Base-by-base conservation (phyloP, 23 tunicate species). In the Ciona savignyi region DNA sequence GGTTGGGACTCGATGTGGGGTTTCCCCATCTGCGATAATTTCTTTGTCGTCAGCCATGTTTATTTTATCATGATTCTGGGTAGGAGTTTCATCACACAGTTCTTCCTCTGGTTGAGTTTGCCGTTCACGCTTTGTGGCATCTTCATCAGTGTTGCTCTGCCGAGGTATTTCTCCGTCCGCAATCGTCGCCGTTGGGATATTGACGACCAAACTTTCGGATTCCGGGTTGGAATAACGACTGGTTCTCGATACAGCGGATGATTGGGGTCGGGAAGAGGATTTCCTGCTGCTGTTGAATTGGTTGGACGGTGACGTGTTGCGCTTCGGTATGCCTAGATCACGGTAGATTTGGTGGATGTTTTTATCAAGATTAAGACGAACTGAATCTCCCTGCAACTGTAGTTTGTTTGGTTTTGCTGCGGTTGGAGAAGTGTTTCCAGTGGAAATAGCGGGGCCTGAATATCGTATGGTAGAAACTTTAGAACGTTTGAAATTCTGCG, bases 281-380 rank as follows among this genome's bases (percentile, higher is more conserved):
- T 82, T 76, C 32, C 71, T 78, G 48, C 62, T 82, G 30, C 72
- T 63, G 4, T 28, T 75, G 15, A 73, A 75, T 65, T 49, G 71
- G 26, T n/a, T 63, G 4, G 32, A 42, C 1, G 76, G 62, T 6
- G 72, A 64, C 15, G 85, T 72, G 4, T 73, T 4, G 63, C 74
- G 81, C 65, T 88, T 88, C 0, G 80, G 76, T 23, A 88, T 69
- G 23, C 96, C 96, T 29, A 88, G 63, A 67, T 89, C 96, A 21
- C 85, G 78, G 78, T 83, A 89, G 29, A 89, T 83, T 29, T 51
- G 33, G 33, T 89, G 85, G 34, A 89, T 89, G 73, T 89, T 83
- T 70, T 89, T 89, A 62, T 89, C 96, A 62, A 89, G 49, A 69
- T 83, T 89, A 1, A 89, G 74, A 22, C 89, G 77, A 28, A 83